Percentiles rank a stretch among this genome's conserved stretches.
Conservation (phyloP, 2,797 vertebrate genomes). For the Neoniphon sammara region DNA sequence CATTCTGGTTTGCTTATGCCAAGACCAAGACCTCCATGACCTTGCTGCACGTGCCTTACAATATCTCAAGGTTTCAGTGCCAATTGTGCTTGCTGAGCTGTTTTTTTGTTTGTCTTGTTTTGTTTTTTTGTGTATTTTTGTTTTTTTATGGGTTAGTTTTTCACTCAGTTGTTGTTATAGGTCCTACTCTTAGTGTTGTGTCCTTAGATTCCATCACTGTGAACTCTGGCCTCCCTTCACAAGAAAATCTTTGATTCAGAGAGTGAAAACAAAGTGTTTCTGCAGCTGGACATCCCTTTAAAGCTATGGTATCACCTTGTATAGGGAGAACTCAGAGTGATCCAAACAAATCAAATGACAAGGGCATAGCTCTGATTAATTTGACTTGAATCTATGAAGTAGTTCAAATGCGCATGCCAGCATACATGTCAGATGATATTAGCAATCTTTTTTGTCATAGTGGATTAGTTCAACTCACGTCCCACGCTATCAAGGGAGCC, state of each 20-base stretch:
- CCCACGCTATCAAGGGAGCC: slow-evolving; percentile 63
- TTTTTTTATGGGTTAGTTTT: slow-evolving; percentile 45
- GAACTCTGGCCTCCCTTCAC: neutral
- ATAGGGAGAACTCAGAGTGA: slow-evolving; percentile 45
- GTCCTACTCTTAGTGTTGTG: slow-evolving; percentile 14
- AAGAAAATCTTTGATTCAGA: slow-evolving; percentile 11
- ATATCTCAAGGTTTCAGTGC: slow-evolving; percentile 39
- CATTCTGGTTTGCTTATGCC: slow-evolving; percentile 40
- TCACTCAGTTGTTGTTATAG: slow-evolving; percentile 29
- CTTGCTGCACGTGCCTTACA: slow-evolving; percentile 39
- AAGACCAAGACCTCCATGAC: slow-evolving; percentile 50
- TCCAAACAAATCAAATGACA: slow-evolving; percentile 50
- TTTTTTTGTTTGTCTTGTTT: slow-evolving; percentile 14
- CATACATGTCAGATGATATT: slow-evolving; percentile 62
- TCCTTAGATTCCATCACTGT: neutral
- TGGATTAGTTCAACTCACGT: slow-evolving; percentile 65
- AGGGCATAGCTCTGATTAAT: slow-evolving; percentile 40
- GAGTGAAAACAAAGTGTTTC: slow-evolving; percentile 14
- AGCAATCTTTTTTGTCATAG: slow-evolving; percentile 65
- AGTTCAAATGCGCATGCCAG: slow-evolving; percentile 43
- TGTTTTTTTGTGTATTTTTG: no score
- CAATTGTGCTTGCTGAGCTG: slow-evolving; percentile 39
- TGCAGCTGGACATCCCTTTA: slow-evolving; percentile 34
- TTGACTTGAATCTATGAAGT: slow-evolving; percentile 48
- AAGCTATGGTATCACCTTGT: slow-evolving; percentile 19